A percentile compares a stretch with the other conserved stretches of the same genome.
Evolutionary conservation across 2,888 invertebrate genomes (phyloP).

Genomic region (Glaucopsyche alexis): DNA sequence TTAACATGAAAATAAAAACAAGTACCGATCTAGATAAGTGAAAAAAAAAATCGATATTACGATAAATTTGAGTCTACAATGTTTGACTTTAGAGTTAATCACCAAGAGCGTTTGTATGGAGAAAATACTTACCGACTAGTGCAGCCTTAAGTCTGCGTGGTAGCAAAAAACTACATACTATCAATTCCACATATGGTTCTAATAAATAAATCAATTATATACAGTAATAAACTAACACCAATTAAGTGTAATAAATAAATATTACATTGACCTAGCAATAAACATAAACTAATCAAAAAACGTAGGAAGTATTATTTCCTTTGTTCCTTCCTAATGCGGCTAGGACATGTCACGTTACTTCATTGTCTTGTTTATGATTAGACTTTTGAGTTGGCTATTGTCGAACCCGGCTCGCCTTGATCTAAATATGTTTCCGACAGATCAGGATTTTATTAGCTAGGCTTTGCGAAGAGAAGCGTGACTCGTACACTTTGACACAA

Average conservation of each 20-base stretch:
- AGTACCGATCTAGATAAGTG: too few relatives aligned
- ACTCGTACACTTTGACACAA: conserved; percentile 18
- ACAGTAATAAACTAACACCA: conserved; percentile 5
- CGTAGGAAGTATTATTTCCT: conserved; percentile 20
- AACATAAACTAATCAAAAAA: neutral
- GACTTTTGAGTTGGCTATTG: conserved; percentile 14
- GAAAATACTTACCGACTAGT: too few relatives aligned
- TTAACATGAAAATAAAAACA: too few relatives aligned
- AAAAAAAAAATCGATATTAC: too few relatives aligned
- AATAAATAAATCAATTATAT: conserved; percentile 13
- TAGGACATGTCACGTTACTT: conserved; percentile 12
- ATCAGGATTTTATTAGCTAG: conserved; percentile 7
- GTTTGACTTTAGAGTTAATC: too few relatives aligned
- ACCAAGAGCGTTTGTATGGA: too few relatives aligned
- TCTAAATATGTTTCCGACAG: conserved; percentile 27
- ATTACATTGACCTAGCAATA: neutral
- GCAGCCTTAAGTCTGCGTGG: neutral
- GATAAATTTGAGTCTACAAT: too few relatives aligned
- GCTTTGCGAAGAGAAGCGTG: neutral
- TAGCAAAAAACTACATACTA: neutral
- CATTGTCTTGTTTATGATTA: conserved; percentile 13
- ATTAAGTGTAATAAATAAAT: conserved; percentile 16
- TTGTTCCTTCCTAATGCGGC: conserved; percentile 14
- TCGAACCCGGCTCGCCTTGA: conserved; percentile 24
- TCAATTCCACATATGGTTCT: neutral